Conservation (phyloP, 2,113 vertebrate species). For the Gasterosteus aculeatus region DNA sequence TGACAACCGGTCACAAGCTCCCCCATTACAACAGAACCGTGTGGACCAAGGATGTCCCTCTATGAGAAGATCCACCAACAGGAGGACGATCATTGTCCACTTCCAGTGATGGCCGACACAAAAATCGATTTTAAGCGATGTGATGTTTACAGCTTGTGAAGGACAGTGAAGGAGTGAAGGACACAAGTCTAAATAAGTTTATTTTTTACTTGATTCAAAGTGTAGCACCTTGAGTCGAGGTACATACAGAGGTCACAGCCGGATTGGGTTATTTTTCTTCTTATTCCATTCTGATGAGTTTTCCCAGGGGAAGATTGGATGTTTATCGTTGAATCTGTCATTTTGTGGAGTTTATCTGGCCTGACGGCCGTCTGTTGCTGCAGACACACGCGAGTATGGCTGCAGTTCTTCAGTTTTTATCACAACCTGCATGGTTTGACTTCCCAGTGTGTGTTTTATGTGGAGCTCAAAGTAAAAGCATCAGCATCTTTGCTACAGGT, state of each 20-base stretch:
- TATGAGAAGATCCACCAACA: background rate
- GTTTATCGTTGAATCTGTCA: background rate
- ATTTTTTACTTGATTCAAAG: background rate
- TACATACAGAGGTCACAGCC: background rate
- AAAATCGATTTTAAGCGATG: constrained; percentile 1
- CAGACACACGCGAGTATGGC: background rate
- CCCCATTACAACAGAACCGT: background rate
- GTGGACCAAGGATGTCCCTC: background rate
- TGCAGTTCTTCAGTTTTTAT: background rate
- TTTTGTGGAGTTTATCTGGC: background rate
- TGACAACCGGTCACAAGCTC: background rate
- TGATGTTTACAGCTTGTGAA: background rate
- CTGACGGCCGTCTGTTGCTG: background rate
- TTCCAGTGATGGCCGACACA: background rate
- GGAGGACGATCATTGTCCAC: background rate
- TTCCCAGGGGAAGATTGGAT: background rate
- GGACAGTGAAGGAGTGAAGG: background rate
- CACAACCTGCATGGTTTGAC: background rate
- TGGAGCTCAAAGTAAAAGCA: constrained; percentile 4
- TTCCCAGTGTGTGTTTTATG: background rate
- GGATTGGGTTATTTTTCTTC: background rate
- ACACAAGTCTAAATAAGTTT: background rate
- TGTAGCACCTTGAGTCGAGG: background rate
- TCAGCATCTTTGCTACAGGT: background rate
- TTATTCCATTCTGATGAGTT: background rate